Conservation (phyloP, 2,888 invertebrate species). For the Machimus atricapillus region DNA sequence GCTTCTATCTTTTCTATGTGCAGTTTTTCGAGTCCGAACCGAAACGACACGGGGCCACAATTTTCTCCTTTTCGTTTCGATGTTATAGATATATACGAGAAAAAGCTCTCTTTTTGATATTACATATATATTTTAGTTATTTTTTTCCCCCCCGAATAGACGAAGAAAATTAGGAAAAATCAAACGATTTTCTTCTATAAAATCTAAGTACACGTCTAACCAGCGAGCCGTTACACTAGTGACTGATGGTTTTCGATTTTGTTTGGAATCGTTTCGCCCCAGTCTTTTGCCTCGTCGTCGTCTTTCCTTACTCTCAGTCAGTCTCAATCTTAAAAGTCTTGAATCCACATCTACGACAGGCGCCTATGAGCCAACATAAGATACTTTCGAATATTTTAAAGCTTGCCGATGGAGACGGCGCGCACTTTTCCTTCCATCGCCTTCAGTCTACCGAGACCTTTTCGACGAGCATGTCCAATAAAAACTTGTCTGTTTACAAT, state of each 20-base stretch:
- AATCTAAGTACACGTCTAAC: conserved; percentile 41
- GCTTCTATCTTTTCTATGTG: neutral
- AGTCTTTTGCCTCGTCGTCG: neutral
- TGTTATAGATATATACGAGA: neutral
- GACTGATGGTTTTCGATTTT: conserved; percentile 38
- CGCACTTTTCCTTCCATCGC: neutral
- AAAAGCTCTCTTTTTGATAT: neutral
- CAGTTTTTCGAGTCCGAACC: neutral
- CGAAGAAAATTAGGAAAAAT: neutral
- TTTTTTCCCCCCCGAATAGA: neutral
- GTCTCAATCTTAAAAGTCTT: neutral
- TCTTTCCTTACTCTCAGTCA: neutral
- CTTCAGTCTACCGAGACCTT: neutral
- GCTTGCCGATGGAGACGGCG: neutral
- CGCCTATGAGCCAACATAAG: neutral
- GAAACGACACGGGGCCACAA: neutral
- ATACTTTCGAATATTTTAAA: neutral
- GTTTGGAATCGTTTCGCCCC: neutral
- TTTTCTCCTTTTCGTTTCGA: neutral
- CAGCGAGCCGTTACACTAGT: conserved; percentile 42
- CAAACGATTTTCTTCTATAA: neutral
- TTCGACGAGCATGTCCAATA: neutral
- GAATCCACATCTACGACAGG: neutral
- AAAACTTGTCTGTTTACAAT: neutral
- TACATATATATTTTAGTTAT: neutral